These are phyloP conservation scores for Semicossyphus pulcher DNA, from an alignment of 2,113 vertebrate species.

Conservation along the genomic window DNA sequence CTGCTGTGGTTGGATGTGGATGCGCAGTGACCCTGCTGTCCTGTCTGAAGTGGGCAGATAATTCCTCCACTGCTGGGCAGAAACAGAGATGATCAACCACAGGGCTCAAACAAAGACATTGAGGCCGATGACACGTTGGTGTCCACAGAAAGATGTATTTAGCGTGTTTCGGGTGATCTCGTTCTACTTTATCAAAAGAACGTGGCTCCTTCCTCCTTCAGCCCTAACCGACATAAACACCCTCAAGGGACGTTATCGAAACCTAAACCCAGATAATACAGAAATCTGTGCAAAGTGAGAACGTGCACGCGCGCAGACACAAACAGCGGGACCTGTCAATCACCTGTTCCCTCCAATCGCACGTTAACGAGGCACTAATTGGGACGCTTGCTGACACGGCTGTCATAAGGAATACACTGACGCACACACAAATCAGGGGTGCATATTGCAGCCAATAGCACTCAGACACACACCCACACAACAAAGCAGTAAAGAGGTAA, in stretches of 20 bases:
- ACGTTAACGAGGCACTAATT: slow-evolving; percentile 74
- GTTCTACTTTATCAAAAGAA: slow-evolving; percentile 28
- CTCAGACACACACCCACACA: slow-evolving; percentile 27
- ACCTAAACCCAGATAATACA: slow-evolving; percentile 31
- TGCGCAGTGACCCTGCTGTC: not conserved
- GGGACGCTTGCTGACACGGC: slow-evolving; percentile 69
- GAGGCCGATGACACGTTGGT: not conserved
- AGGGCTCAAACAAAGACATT: too few species aligned
- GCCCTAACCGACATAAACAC: slow-evolving; percentile 4
- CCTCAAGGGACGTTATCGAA: slow-evolving; percentile 26
- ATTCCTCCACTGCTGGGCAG: not conserved
- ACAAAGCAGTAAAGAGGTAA: slow-evolving; percentile 49
- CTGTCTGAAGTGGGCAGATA: not conserved
- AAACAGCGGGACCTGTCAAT: slow-evolving; percentile 70
- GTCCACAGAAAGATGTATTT: not conserved
- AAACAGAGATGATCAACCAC: not conserved
- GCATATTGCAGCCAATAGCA: not conserved
- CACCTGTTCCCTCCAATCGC: slow-evolving; percentile 60
- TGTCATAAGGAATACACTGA: slow-evolving; percentile 50
- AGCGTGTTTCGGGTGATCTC: slow-evolving; percentile 1
- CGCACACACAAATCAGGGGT: slow-evolving; percentile 10
- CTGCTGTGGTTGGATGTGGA: not conserved
- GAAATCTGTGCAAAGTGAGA: slow-evolving; percentile 12
- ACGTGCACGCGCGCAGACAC: slow-evolving; percentile 19
- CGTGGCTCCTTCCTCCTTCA: not conserved